Base-by-base conservation (phyloP, 2,113 vertebrate species). In the Ptilonorhynchus violaceus region DNA sequence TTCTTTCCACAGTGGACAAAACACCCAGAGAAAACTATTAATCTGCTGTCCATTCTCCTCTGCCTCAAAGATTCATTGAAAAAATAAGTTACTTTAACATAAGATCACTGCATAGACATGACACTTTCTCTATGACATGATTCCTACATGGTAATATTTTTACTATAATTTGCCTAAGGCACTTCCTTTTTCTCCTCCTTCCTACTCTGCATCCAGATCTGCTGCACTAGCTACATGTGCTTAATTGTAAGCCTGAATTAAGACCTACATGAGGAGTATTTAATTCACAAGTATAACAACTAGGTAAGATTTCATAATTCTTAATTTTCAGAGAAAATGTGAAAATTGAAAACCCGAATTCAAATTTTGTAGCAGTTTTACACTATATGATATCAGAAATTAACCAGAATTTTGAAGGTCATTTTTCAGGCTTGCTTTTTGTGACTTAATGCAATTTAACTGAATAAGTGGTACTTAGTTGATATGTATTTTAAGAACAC, bases 351-450 rank as follows among this genome's bases (percentile, higher is more conserved):
- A 86, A 58, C 31, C 3, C 1, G 1, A 44, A 58, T 44, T 58
- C 28, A 74, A 13, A 56, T 80, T 73, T 66, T 81, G 28, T 44
- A 53, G 17, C 62, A 28, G 10, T 27, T 93, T 88, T 41, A 59
- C 15, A 81, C 37, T 21, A 6, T 15, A 19, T 0, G 0, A 15
- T 30, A 72, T 7, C 14, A 88, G 49, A 82, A 80, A 83, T 21
- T 5, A 17, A 14, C 7, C 27, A 37, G 1, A 76, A 39, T 68
- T 92, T 44, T 60, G 18, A 66, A 42, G 23, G 20, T 25, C 8
- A 15, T 39, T 70, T 74, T 78, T 56, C 33, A 50, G 42, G 6
- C 21, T 73, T 0, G 2, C 21, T 64, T 88, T 80, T 39, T 47
- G 16, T 64, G 13, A 39, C 17, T 76, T 42, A 82, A 53, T 62